Conservation (phyloP, 2,797 vertebrate species). For the Poecilia velifera region DNA sequence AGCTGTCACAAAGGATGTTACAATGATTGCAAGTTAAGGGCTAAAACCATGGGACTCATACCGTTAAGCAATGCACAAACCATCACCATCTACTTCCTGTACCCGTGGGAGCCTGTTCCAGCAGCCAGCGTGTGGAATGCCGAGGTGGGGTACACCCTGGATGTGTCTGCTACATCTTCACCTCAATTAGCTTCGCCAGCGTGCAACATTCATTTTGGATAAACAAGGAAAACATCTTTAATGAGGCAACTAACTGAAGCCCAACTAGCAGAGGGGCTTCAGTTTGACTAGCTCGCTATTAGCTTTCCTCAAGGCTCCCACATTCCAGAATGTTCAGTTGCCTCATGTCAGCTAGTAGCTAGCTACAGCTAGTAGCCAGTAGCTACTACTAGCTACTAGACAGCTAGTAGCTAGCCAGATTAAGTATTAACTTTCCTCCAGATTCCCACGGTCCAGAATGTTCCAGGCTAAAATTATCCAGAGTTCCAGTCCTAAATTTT, state of each 20-base stretch:
- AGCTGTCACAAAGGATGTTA: constrained; percentile 1
- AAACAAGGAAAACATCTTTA: neutral
- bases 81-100: neutral
- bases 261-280: neutral
- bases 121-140: neutral
- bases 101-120: neutral
- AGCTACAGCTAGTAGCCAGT: no score
- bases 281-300: neutral
- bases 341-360: no score
- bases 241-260: neutral
- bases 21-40: neutral
- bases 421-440: no score
- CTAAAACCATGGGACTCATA: neutral
- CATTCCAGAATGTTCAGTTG: neutral
- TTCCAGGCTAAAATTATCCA: no score
- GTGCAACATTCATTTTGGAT: neutral
- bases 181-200: neutral
- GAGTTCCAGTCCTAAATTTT: no score
- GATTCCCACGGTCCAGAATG: no score
- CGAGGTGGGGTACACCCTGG: neutral
- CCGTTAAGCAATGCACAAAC: neutral
- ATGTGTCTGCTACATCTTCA: neutral
- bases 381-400: no score
- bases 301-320: neutral
- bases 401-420: no score